A percentile compares a stretch with the other conserved stretches of the same genome.
These are phyloP conservation scores for Perizoma affinitatum DNA, from an alignment of 2,888 invertebrate genomes.

Conservation along the genomic window DNA sequence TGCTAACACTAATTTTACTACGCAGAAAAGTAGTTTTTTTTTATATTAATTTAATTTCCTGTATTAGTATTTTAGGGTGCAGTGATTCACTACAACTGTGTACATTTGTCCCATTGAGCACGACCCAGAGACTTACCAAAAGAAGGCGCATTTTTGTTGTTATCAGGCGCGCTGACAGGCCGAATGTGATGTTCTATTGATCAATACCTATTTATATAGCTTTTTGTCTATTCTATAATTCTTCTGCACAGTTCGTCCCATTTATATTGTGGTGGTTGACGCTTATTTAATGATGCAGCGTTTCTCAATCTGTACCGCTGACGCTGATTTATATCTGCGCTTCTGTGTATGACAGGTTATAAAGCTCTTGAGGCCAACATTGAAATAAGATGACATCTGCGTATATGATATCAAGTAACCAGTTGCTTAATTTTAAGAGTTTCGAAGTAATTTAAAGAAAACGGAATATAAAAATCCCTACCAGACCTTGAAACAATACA, in stretches of 20 bases:
- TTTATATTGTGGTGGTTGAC: conserved; percentile 68
- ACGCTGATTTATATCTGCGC: conserved; percentile 30
- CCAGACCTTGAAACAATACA: too few relatives aligned
- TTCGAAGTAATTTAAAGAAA: too few relatives aligned
- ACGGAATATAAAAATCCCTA: too few relatives aligned
- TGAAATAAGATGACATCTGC: not conserved
- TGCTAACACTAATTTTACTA: too few relatives aligned
- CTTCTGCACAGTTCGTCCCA: conserved; percentile 66
- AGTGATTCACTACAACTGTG: conserved; percentile 17
- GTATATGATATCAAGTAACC: not conserved
- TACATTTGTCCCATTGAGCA: conserved; percentile 11
- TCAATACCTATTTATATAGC: conserved; percentile 75
- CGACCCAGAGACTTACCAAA: conserved; percentile 59
- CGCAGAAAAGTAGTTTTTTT: too few relatives aligned
- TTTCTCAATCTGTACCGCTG: conserved; percentile 63
- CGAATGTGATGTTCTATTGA: conserved; percentile 69
- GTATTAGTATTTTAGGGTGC: conserved; percentile 10
- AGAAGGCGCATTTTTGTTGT: conserved; percentile 72
- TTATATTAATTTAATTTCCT: conserved; percentile 18
- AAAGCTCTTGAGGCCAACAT: conserved; percentile 1
- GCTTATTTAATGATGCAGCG: conserved; percentile 62
- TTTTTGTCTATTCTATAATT: conserved; percentile 71
- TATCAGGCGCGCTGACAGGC: conserved; percentile 61
- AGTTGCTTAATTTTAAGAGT: too few relatives aligned
- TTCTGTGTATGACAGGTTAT: conserved; percentile 11